Conservation (phyloP, 64 coral and sea anemone species). For the Stichodactyla helianthus region DNA sequence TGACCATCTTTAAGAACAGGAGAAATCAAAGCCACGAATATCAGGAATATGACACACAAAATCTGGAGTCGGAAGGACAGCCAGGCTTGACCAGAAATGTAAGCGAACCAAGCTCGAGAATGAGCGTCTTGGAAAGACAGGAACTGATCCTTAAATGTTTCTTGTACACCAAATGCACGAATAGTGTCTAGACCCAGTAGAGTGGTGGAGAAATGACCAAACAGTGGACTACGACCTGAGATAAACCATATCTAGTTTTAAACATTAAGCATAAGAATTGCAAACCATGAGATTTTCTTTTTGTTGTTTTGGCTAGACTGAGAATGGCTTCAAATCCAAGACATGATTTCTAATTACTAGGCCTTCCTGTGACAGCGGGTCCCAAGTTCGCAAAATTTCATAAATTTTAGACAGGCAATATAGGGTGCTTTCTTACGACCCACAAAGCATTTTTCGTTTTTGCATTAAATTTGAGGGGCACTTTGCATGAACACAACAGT, state of each 20-base stretch:
- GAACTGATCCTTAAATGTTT: slow-evolving; percentile 59
- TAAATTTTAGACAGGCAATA: too few relatives aligned
- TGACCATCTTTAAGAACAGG: slow-evolving; percentile 61
- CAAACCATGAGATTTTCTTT: background rate
- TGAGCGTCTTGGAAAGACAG: slow-evolving; percentile 69
- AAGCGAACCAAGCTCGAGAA: slow-evolving; percentile 67
- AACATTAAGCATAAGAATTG: background rate
- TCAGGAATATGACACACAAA: slow-evolving; percentile 56
- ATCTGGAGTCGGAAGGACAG: slow-evolving; percentile 57
- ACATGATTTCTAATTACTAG: too few relatives aligned
- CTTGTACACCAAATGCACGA: slow-evolving; percentile 63
- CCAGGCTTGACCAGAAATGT: slow-evolving; percentile 53
- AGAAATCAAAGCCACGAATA: slow-evolving; percentile 59
- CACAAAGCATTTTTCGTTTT: too few relatives aligned
- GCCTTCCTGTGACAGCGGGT: too few relatives aligned
- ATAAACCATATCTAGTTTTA: background rate
- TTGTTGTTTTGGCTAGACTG: too few relatives aligned
- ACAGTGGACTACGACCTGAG: slow-evolving; percentile 67
- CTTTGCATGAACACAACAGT: too few relatives aligned
- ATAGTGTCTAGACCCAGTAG: slow-evolving; percentile 77
- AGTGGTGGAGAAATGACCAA: slow-evolving; percentile 82
- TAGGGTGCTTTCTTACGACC: too few relatives aligned
- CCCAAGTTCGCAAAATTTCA: too few relatives aligned
- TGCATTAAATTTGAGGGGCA: too few relatives aligned
- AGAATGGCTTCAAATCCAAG: too few relatives aligned